Evolutionary conservation across 2,113 vertebrate genomes (phyloP).

Genomic region (Accipiter virgatus): DNA sequence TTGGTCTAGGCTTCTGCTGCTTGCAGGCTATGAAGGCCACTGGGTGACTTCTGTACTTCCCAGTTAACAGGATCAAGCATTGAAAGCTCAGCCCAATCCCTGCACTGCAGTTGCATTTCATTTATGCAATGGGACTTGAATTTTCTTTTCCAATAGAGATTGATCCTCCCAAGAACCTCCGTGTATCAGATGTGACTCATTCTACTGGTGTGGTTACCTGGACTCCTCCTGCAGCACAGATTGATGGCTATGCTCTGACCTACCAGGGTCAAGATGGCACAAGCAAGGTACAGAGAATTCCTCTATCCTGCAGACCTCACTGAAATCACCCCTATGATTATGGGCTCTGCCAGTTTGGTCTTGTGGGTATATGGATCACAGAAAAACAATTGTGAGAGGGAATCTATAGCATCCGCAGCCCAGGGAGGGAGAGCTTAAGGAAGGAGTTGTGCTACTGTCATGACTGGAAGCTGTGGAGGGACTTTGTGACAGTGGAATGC

Average conservation of each 20-base stretch:
- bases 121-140: not conserved
- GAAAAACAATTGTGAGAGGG: not conserved
- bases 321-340: not conserved
- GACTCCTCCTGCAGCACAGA: slow-evolving; percentile 79
- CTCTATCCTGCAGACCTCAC: not conserved
- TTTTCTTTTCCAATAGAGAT: slow-evolving; percentile 72
- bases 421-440: not conserved
- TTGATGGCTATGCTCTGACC: slow-evolving; percentile 82
- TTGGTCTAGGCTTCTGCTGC: not conserved
- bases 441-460: not conserved
- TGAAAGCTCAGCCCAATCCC: not conserved
- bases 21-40: not conserved
- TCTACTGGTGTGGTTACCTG: slow-evolving; percentile 79
- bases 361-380: not conserved
- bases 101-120: not conserved
- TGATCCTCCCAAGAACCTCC: slow-evolving; percentile 82
- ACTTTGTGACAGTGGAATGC: not conserved
- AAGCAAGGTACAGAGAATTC: slow-evolving; percentile 70
- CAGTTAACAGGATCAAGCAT: not conserved
- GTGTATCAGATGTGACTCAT: slow-evolving; percentile 65
- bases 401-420: not conserved
- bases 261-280: slow-evolving; percentile 75
- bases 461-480: not conserved
- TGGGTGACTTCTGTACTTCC: not conserved
- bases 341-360: not conserved